Base-by-base conservation (phyloP, 1,140 invertebrate genomes). In the Fopius arisanus region DNA sequence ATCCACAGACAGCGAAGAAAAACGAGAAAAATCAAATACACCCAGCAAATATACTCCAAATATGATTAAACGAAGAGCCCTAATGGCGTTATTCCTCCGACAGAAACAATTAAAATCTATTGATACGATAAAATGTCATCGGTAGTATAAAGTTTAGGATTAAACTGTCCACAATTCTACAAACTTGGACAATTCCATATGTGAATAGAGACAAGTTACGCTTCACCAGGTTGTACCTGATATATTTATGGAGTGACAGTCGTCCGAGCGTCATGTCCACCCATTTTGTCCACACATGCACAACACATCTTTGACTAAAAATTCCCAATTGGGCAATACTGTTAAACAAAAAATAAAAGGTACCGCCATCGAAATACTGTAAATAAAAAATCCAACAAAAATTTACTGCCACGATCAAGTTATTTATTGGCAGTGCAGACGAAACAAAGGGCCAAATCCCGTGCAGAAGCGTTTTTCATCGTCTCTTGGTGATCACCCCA, bases 321-420 rank as follows among this genome's bases (percentile, higher is more conserved):
- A 67, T 73, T 73, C 71, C 65, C 71, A 67, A 73, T 73, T 48
- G 71, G 29, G 65, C 65, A 9, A 63, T 29, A 69, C 19, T 67
- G 12, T 59, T 67, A 43, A 66, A 66, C 63, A 62, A 12, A 10
- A 26, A 62, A 28, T 28, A 16, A 19, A 54, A 54, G 4, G 4
- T 29, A 29, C 6, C 21, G 54, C 14, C n/a, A n/a, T n/a, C n/a
- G n/a, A n/a, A 62, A 62, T 29, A 23, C 14, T 28, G 28, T 14
- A 65, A 65, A 33, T 29, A 33, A 33, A 65, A 31, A 31, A 65
- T 73, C 31, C 16, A 69, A 12, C 66, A 73, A 72, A 73, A 67
- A 73, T 19, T 73, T 67, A 67, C 65, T 59, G 65, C 71, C 16
- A 70, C 48, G 68, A 73, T 73, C 63, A 63, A 73, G 71, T 73